Evolutionary conservation across 2,888 invertebrate genomes (phyloP), one percentile per base, ranked within the genome.

Genomic region (Rosalia funebris): DNA sequence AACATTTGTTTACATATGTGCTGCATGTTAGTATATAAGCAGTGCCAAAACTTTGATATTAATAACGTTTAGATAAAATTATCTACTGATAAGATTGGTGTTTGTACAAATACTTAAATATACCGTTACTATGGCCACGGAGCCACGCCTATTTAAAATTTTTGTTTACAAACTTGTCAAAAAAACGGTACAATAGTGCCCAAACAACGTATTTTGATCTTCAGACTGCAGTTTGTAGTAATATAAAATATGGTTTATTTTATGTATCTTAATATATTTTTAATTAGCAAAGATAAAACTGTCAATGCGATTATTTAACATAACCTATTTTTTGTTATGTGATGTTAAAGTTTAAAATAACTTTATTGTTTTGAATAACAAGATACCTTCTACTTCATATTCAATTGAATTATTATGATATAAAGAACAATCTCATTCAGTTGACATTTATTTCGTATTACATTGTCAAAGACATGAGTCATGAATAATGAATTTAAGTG

Each of bases 131-230:
- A 53, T 53, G 41, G 34, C 34, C 34, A 34, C 34, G 34, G 73
- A n/a, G 78, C 77, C 78, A 79, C 79, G 78, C 79, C 79, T 78
- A 76, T 77, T 71, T 72, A 74, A 76, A 71, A 74, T 50, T 52
- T 54, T 55, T 50, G 50, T 50, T 50, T 37, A 50, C 50, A 50
- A 48, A 48, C 46, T 41, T 11, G 34, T 44, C 19, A 20, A 19
- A 12, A 10, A 12, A 14, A 12, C 11, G 34, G 16, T 16, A 46
- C 16, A 32, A 15, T 31, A 12, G 9, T 31, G 9, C 19, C 2
- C 1, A 42, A 1, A 16, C 16, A 25, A 17, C 10, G 32, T 1
- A 15, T 16, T 32, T 46, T 46, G 16, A 46, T 32, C 11, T 46
- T 46, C 34, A 46, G 34, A 46, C 0, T 14, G 14, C 2, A 37